A percentile compares a stretch with the other conserved stretches of the same genome.
These are phyloP conservation scores for Sesia bembeciformis DNA, from an alignment of 2,888 invertebrate species.

Conservation along the genomic window DNA sequence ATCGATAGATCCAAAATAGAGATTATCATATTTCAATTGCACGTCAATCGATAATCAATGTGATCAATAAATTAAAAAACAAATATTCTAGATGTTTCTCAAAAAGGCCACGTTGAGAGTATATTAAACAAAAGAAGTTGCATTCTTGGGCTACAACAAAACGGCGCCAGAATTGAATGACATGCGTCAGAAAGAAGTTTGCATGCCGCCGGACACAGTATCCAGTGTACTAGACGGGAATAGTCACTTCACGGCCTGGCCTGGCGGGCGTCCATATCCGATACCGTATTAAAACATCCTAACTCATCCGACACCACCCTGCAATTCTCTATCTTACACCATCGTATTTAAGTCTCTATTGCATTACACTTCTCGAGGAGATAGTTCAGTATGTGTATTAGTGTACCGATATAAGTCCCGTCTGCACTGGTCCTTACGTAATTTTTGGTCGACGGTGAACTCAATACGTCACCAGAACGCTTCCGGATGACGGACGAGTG, in stretches of 20 bases:
- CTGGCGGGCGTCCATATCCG: conserved; percentile 63
- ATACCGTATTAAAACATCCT: conserved; percentile 32
- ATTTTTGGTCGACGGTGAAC: conserved; percentile 62
- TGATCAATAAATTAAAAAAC: neutral
- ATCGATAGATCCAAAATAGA: neutral
- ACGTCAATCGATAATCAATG: neutral
- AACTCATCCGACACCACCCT: conserved; percentile 29
- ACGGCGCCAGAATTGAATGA: conserved; percentile 50
- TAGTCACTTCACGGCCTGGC: conserved; percentile 68
- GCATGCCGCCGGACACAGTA: conserved; percentile 49
- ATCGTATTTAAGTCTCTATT: conserved; percentile 37
- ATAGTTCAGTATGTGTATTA: conserved; percentile 26
- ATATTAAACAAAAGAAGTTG: neutral
- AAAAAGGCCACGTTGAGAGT: neutral
- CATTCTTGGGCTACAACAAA: conserved; percentile 19
- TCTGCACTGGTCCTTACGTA: conserved; percentile 65
- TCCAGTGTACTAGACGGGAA: conserved; percentile 66
- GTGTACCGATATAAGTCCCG: conserved; percentile 58
- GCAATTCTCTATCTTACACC: conserved; percentile 43
- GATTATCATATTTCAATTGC: neutral
- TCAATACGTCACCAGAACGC: conserved; percentile 58
- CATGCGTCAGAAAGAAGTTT: conserved; percentile 47
- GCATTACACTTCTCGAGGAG: conserved; percentile 20
- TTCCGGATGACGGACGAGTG: conserved; percentile 58
- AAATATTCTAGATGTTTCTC: neutral